Evolutionary conservation across 37 sponge, comb jelly and placozoan genomes (phyloP).

Genomic region (Agelas oroides): DNA sequence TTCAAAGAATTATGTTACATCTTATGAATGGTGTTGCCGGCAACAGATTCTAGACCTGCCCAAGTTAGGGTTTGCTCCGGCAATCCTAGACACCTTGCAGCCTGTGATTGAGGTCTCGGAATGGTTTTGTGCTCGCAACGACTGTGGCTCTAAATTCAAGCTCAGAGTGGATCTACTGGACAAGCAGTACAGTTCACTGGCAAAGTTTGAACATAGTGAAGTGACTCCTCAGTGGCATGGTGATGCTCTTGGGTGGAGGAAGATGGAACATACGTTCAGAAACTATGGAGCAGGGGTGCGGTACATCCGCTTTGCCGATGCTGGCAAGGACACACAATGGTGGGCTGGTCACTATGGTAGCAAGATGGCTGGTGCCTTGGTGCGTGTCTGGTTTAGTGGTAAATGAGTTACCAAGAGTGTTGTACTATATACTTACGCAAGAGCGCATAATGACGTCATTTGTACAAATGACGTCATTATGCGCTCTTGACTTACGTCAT

Average conservation of each 20-base stretch:
- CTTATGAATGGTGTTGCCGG: conserved; percentile 56
- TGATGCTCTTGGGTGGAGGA: conserved; percentile 61
- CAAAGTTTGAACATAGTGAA: not conserved
- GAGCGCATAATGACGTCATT: too few species aligned
- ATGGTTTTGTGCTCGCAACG: conserved; percentile 61
- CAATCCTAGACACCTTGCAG: conserved; percentile 42
- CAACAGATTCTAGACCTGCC: conserved; percentile 38
- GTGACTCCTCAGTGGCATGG: conserved; percentile 52
- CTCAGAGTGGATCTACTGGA: conserved; percentile 47
- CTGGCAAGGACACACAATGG: conserved; percentile 68
- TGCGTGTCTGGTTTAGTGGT: conserved; percentile 22
- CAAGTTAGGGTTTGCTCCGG: conserved; percentile 3
- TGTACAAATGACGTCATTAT: too few species aligned
- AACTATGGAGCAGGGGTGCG: conserved; percentile 60
- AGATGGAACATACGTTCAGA: conserved; percentile 37
- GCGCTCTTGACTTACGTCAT: too few species aligned
- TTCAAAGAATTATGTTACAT: conserved; percentile 50
- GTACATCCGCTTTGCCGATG: conserved; percentile 57
- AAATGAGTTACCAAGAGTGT: too few species aligned
- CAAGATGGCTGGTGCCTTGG: conserved; percentile 64
- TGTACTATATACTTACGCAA: too few species aligned
- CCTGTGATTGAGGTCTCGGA: conserved; percentile 56
- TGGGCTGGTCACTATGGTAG: conserved; percentile 80
- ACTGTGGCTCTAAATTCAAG: conserved; percentile 62
- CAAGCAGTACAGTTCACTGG: not conserved